Evolutionary conservation across 2,888 invertebrate genomes (phyloP).

Genomic region (Gisinianus flammeolus): DNA sequence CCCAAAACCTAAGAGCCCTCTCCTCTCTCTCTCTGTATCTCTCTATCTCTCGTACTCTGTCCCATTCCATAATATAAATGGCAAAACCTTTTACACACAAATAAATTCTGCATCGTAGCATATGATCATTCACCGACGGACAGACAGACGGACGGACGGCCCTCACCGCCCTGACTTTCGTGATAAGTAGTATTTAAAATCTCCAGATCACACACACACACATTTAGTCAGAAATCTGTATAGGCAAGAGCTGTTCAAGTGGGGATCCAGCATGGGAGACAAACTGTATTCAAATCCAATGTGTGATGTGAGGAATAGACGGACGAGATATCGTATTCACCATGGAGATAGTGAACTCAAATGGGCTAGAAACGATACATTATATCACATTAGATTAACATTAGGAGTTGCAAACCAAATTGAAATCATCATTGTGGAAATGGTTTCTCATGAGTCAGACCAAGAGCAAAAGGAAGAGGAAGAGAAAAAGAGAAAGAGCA

Average conservation of each 20-base stretch:
- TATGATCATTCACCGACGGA: not conserved
- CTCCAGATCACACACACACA: not conserved
- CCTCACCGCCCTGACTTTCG: not conserved
- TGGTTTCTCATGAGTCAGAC: slow-evolving; percentile 38
- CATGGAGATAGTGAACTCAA: slow-evolving; percentile 17
- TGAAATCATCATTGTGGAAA: slow-evolving; percentile 34
- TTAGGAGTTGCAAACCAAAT: slow-evolving; percentile 28
- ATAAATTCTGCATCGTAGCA: not conserved
- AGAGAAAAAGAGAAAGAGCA: not conserved
- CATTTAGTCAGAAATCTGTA: too few species aligned
- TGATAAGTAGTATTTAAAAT: slow-evolving; percentile 19
- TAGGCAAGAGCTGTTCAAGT: not conserved
- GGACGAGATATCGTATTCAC: too few species aligned
- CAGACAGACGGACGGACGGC: not conserved
- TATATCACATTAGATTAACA: slow-evolving; percentile 38
- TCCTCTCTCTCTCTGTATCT: not conserved
- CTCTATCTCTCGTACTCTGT: not conserved
- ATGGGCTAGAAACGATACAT: slow-evolving; percentile 44
- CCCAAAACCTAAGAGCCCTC: not conserved
- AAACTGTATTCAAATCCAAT: not conserved
- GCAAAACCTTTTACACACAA: slow-evolving; percentile 2
- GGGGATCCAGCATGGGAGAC: not conserved
- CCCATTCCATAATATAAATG: not conserved
- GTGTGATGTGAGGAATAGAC: not conserved
- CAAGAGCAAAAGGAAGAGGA: too few species aligned